Conservation (phyloP, 2,113 vertebrate species). For the Petaurus breviceps region DNA sequence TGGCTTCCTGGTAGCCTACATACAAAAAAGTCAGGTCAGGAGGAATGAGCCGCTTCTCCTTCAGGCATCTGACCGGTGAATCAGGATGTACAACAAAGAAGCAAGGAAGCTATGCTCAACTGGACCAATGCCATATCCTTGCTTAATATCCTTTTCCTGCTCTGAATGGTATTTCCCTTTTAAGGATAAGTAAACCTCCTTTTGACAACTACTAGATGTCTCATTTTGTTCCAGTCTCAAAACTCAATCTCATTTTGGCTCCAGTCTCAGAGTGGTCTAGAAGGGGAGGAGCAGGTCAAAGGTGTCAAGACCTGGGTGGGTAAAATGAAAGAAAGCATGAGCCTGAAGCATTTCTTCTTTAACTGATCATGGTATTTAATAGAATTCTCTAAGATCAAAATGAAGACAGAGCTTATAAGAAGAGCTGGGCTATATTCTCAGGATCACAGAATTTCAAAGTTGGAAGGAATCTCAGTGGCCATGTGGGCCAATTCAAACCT, state of each 20-base stretch:
- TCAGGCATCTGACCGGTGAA: neutral
- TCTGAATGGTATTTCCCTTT: neutral
- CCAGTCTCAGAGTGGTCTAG: neutral
- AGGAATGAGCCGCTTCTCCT: neutral
- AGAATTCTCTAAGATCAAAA: neutral
- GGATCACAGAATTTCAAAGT: neutral
- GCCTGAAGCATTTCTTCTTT: neutral
- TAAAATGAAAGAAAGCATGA: neutral
- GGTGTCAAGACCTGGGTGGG: neutral
- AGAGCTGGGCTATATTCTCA: neutral
- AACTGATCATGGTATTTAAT: neutral
- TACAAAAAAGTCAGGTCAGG: neutral
- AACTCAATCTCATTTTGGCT: neutral
- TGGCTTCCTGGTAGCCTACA: neutral
- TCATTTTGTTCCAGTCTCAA: neutral
- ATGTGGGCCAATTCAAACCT: neutral
- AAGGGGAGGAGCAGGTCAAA: neutral
- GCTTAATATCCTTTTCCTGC: neutral
- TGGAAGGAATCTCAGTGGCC: neutral
- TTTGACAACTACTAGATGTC: neutral
- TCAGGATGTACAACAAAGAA: neutral
- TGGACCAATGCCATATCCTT: neutral
- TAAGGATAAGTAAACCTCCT: neutral
- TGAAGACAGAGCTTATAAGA: neutral
- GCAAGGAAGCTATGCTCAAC: neutral